Evolutionary conservation across 64 coral and sea anemone genomes (phyloP).

Genomic region (Dendronephthya gigantea): DNA sequence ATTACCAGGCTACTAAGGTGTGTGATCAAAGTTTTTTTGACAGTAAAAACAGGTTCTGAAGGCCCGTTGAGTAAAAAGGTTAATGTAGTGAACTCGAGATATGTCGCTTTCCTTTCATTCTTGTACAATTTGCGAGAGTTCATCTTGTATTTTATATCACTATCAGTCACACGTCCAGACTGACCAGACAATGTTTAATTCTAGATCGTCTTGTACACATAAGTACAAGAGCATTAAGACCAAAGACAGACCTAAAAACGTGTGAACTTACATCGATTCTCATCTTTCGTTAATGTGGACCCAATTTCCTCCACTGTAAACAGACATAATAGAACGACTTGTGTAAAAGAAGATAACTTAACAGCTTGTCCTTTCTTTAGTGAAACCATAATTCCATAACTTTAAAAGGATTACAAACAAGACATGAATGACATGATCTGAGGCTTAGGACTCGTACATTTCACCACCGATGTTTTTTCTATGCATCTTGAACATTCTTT

Average conservation of each 20-base stretch:
- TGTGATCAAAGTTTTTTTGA: too few species aligned
- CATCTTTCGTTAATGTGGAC: neutral
- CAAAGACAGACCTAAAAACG: neutral
- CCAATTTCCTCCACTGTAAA: neutral
- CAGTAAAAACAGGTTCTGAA: too few species aligned
- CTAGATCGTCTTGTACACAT: too few species aligned
- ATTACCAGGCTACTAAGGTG: too few species aligned
- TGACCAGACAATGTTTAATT: too few species aligned
- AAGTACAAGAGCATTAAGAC: too few species aligned
- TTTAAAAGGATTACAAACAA: neutral
- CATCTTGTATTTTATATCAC: too few species aligned
- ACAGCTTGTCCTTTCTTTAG: neutral
- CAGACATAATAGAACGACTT: neutral
- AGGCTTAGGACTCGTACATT: neutral
- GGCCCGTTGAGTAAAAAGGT: too few species aligned
- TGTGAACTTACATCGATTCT: neutral
- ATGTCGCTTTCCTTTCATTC: too few species aligned
- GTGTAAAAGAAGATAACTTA: neutral
- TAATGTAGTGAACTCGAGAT: too few species aligned
- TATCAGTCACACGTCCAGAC: too few species aligned
- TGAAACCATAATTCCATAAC: neutral
- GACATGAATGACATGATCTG: neutral
- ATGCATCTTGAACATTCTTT: neutral
- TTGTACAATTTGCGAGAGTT: too few species aligned
- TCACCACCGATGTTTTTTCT: neutral